These are phyloP conservation scores for Trichomalopsis sarcophagae DNA, from an alignment of 1,140 invertebrate species.

Conservation along the genomic window DNA sequence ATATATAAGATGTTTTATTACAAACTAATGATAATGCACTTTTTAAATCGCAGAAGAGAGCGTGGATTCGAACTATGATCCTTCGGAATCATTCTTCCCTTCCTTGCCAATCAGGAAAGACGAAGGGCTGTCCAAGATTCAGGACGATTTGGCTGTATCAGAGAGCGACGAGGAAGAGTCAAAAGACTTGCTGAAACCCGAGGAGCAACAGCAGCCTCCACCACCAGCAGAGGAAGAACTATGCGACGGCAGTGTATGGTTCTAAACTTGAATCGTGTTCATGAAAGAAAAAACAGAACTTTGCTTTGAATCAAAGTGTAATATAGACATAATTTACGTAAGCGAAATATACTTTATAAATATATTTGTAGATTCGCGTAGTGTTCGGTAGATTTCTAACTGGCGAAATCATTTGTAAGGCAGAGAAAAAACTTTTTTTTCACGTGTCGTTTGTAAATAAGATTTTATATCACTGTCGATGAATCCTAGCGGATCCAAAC, in stretches of 20 bases:
- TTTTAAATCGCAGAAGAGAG: constrained; percentile 79
- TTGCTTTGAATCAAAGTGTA: constrained; percentile 36
- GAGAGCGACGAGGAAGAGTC: constrained; percentile 85
- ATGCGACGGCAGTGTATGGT: constrained; percentile 73
- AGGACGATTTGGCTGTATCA: constrained; percentile 86
- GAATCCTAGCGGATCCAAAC: neutral
- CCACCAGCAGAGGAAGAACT: constrained; percentile 71
- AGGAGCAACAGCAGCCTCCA: constrained; percentile 57
- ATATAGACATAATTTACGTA: constrained; percentile 9
- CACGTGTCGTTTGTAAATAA: constrained; percentile 45
- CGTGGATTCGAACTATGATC: constrained; percentile 90
- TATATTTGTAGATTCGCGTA: constrained; percentile 32
- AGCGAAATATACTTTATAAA: constrained; percentile 33
- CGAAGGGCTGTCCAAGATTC: constrained; percentile 75
- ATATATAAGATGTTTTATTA: neutral
- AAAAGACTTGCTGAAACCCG: constrained; percentile 58
- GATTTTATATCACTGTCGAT: constrained; percentile 14
- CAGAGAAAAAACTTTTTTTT: constrained; percentile 8
- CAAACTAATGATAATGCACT: neutral
- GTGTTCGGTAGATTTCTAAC: constrained; percentile 28
- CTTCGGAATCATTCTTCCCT: constrained; percentile 86
- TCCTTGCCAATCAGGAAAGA: constrained; percentile 72
- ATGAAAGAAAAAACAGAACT: constrained; percentile 4
- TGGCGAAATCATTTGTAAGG: constrained; percentile 17
- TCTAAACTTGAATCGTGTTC: constrained; percentile 65